Percentiles rank a stretch among this genome's conserved stretches.
These are phyloP conservation scores for Chelon labrosus DNA, from an alignment of 2,797 vertebrate species.

Conservation along the genomic window DNA sequence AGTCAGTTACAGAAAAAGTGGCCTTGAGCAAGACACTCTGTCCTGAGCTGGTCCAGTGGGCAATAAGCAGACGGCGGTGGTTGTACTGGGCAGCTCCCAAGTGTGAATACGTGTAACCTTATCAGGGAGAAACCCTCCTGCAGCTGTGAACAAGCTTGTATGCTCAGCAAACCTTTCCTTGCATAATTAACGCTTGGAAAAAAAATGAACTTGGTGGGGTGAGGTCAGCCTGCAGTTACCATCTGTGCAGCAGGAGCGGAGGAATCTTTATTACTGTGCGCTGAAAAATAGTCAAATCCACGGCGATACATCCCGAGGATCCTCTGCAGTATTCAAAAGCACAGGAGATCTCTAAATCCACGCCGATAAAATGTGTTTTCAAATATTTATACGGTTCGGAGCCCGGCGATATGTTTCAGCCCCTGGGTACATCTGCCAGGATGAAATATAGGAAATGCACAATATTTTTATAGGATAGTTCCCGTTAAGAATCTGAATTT, in stretches of 20 bases:
- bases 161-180: conserved; percentile 54
- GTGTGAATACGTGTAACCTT: conserved; percentile 55
- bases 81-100: conserved; percentile 42
- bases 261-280: not conserved
- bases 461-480: conserved; percentile 39
- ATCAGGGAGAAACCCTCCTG: conserved; percentile 17
- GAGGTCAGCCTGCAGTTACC: conserved; percentile 56
- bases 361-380: conserved; percentile 42
- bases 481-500: conserved; percentile 25
- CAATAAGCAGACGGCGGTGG: conserved; percentile 38
- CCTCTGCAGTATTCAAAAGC: conserved; percentile 40
- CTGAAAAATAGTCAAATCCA: conserved; percentile 13
- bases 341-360: conserved; percentile 31
- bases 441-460: conserved; percentile 45
- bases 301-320: conserved; percentile 15
- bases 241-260: conserved; percentile 43
- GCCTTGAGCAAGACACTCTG: conserved; percentile 40
- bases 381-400: conserved; percentile 52
- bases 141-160: conserved; percentile 39
- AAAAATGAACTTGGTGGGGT: conserved; percentile 47
- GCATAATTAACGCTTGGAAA: conserved; percentile 58
- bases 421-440: conserved; percentile 27
- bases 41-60: conserved; percentile 37
- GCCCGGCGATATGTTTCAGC: conserved; percentile 26
- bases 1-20: conserved; percentile 17